A percentile compares a stretch with the other conserved stretches of the same genome.
These are phyloP conservation scores for Formica selysi DNA, from an alignment of 1,140 invertebrate species.

Conservation along the genomic window DNA sequence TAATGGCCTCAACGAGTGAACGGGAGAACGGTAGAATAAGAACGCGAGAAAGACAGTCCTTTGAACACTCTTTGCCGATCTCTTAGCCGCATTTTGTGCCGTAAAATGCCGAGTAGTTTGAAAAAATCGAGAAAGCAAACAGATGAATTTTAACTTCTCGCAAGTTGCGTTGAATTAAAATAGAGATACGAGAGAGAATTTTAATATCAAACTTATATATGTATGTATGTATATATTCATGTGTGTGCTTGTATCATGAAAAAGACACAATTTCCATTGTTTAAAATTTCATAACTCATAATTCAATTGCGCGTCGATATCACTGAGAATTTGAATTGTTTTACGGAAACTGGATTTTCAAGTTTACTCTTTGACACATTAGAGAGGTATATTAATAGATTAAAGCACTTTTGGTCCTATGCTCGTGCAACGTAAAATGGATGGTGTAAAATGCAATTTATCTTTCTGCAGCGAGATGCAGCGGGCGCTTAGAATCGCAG, in stretches of 20 bases:
- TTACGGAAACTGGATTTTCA: conserved; percentile 20
- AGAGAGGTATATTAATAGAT: conserved; percentile 34
- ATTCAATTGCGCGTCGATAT: background rate
- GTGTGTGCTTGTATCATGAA: too few species aligned
- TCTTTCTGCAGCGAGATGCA: conserved; percentile 31
- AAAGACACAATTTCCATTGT: background rate
- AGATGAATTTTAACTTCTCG: conserved; percentile 18
- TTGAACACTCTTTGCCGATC: conserved; percentile 51
- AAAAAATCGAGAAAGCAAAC: background rate
- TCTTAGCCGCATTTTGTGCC: background rate
- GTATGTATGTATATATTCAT: too few species aligned
- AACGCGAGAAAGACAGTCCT: conserved; percentile 35
- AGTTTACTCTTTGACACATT: conserved; percentile 42
- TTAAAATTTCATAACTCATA: background rate
- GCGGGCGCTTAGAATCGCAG: conserved; percentile 52
- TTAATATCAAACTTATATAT: background rate
- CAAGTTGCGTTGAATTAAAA: background rate
- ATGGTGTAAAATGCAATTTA: conserved; percentile 57
- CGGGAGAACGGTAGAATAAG: conserved; percentile 33
- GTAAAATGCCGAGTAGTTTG: background rate
- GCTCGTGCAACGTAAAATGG: conserved; percentile 36
- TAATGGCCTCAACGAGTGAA: conserved; percentile 67
- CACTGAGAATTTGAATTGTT: conserved; percentile 3
- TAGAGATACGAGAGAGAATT: background rate
- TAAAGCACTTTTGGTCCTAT: conserved; percentile 22